phyloP scores from a whole-genome alignment of 2,888 invertebrate genomes.

The Platycheirus albimanus region DNA sequence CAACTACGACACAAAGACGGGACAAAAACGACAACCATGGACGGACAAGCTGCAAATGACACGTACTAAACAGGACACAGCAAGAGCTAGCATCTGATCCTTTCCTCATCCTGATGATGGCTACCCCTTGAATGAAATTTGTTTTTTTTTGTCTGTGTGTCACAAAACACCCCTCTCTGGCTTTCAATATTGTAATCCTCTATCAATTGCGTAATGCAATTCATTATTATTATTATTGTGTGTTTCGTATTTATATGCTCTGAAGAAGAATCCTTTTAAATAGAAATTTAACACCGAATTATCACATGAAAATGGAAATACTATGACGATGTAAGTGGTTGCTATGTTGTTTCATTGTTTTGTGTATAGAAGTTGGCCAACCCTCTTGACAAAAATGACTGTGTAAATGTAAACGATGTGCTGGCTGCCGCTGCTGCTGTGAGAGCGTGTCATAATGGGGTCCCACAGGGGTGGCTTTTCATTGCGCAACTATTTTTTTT shows the following conservation, averaged over 20 bases:
- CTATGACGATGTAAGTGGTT: conserved; percentile 73
- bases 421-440: not conserved
- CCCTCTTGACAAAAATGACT: conserved; percentile 62
- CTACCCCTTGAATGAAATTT: conserved; percentile 51
- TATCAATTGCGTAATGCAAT: conserved; percentile 68
- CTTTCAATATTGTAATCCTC: conserved; percentile 45
- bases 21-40: not conserved
- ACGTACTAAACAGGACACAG: conserved; percentile 62
- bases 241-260: not conserved
- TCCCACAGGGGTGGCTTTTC: conserved; percentile 58
- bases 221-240: conserved; percentile 44
- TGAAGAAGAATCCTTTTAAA: conserved; percentile 75
- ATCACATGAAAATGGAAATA: conserved; percentile 73
- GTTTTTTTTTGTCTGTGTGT: not conserved
- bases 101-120: not conserved
- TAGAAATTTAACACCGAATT: conserved; percentile 78
- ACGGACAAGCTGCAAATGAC: conserved; percentile 70
- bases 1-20: too few relatives aligned
- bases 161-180: conserved; percentile 37
- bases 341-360: conserved; percentile 57
- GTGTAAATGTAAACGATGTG: not conserved
- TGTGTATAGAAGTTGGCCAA: conserved; percentile 40
- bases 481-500: conserved; percentile 49
- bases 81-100: conserved; percentile 28
- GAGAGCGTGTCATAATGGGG: conserved; percentile 37